phyloP scores from a whole-genome alignment of 2,797 vertebrate genomes.

The Alcedo quadribrachys region DNA sequence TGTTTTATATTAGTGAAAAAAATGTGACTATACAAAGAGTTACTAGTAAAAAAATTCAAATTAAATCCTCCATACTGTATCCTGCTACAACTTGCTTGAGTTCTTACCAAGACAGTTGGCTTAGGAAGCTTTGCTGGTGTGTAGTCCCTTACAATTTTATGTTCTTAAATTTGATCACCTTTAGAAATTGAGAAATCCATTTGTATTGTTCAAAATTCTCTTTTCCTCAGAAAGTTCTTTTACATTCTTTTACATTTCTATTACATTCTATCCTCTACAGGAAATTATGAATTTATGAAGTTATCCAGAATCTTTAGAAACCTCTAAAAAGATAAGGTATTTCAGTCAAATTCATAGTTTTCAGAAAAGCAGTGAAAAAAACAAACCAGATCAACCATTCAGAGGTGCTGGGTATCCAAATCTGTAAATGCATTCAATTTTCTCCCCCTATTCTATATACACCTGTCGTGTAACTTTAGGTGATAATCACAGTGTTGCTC shows the following conservation, averaged over 20 bases:
- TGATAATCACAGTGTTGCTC: background rate
- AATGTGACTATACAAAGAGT: background rate
- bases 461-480: background rate
- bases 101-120: background rate
- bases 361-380: background rate
- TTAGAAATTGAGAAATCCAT: background rate
- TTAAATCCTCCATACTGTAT: background rate
- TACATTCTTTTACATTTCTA: background rate
- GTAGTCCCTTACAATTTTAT: background rate
- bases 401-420: background rate
- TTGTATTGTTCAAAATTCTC: background rate
- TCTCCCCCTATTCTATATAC: background rate
- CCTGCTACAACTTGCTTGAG: background rate
- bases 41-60: background rate
- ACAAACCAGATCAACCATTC: background rate
- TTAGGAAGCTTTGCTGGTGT: background rate
- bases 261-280: background rate
- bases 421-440: background rate
- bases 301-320: background rate
- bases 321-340: background rate
- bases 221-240: background rate
- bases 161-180: background rate
- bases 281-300: background rate
- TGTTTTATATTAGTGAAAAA: background rate
- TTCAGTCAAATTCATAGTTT: background rate